These are phyloP conservation scores for Carposina sasakii DNA, from an alignment of 1,140 invertebrate species.

Conservation along the genomic window DNA sequence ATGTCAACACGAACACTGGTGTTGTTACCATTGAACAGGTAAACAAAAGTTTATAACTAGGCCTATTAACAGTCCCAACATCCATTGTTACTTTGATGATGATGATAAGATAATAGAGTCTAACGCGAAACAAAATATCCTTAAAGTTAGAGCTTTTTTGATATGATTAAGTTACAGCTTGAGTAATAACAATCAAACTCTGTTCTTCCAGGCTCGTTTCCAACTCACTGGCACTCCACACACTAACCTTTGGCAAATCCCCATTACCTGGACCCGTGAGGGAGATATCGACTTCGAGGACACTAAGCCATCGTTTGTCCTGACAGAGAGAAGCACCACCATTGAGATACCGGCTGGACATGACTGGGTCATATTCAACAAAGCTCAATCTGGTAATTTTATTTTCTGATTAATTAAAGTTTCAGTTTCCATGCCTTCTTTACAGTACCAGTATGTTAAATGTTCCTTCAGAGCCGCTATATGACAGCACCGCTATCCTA, in stretches of 20 bases:
- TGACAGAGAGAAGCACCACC: conserved; percentile 38
- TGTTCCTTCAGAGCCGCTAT: no score
- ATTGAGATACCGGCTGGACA: conserved; percentile 39
- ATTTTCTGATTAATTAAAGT: no score
- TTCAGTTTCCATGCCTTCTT: no score
- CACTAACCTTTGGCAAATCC: conserved; percentile 73
- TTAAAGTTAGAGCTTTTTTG: no score
- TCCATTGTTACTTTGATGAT: no score
- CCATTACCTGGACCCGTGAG: conserved; percentile 74
- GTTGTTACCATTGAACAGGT: conserved; percentile 51
- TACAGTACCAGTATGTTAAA: no score
- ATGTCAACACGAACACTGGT: conserved; percentile 54
- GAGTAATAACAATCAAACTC: conserved; percentile 22
- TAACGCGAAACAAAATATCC: no score
- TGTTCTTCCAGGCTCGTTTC: conserved; percentile 68
- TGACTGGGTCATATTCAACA: conserved; percentile 81
- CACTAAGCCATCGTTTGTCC: conserved; percentile 65
- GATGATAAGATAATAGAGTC: no score
- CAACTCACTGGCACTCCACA: conserved; percentile 55
- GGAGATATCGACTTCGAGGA: conserved; percentile 67
- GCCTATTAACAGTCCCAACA: no score
- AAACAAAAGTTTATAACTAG: not conserved
- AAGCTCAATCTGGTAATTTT: conserved; percentile 76
- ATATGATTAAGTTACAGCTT: no score
- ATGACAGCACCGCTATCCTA: no score